These are phyloP conservation scores for Lasioglossum albipes DNA, from an alignment of 1,140 invertebrate genomes.

Conservation along the genomic window DNA sequence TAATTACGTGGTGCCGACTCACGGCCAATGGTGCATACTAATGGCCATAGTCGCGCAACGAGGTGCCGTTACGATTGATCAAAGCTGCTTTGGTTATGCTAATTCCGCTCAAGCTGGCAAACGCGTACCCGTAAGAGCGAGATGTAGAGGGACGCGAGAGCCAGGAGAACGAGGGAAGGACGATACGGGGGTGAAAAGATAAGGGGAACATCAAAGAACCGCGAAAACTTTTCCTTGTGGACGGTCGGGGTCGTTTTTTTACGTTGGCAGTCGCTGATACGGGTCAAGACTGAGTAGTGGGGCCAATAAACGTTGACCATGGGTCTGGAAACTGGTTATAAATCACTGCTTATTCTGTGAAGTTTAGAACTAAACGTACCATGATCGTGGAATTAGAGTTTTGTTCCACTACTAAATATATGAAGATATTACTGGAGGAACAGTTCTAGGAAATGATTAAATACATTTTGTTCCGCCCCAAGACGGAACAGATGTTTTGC, in stretches of 20 bases:
- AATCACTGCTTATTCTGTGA: too few species aligned
- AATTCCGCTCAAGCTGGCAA: slow-evolving; percentile 64
- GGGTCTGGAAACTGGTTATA: too few species aligned
- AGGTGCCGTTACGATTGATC: slow-evolving; percentile 72
- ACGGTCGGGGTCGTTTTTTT: not conserved
- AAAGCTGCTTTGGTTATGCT: slow-evolving; percentile 75
- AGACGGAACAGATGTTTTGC: too few species aligned
- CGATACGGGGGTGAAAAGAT: not conserved
- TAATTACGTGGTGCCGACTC: slow-evolving; percentile 68
- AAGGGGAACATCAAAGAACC: slow-evolving; percentile 33
- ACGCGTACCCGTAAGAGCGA: slow-evolving; percentile 7
- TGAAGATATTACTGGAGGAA: too few species aligned
- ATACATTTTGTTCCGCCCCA: too few species aligned
- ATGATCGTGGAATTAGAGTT: too few species aligned
- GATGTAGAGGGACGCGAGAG: not conserved
- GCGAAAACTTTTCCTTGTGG: not conserved
- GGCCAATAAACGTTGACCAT: too few species aligned
- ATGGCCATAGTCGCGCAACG: slow-evolving; percentile 63
- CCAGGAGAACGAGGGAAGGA: not conserved
- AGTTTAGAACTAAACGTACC: too few species aligned
- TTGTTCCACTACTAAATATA: too few species aligned
- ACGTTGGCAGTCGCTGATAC: not conserved
- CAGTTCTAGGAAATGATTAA: too few species aligned
- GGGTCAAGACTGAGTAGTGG: too few species aligned
- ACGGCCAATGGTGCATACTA: slow-evolving; percentile 73